Evolutionary conservation across 2,113 vertebrate genomes (phyloP).

Genomic region (Neodontobutis hainanensis): DNA sequence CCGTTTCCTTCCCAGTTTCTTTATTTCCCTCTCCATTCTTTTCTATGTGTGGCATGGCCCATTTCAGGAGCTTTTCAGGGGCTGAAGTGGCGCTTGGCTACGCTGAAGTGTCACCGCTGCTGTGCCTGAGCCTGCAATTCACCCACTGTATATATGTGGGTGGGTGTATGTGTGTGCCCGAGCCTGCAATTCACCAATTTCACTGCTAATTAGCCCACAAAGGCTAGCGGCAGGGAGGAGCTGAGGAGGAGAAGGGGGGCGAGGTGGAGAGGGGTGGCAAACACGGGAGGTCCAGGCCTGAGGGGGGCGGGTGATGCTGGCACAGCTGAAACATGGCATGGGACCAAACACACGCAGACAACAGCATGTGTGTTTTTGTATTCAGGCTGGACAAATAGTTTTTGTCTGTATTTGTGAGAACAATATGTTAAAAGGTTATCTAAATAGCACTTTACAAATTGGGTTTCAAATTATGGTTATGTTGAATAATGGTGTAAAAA

Average conservation of each 20-base stretch:
- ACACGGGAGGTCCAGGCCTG: conserved; percentile 67
- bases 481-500: no score
- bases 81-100: conserved; percentile 81
- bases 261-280: conserved; percentile 53
- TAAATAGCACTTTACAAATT: no score
- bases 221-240: conserved; percentile 73
- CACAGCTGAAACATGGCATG: conserved; percentile 78
- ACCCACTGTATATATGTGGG: conserved; percentile 53
- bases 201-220: conserved; percentile 84
- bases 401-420: conserved; percentile 2
- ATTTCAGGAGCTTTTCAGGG: conserved; percentile 77
- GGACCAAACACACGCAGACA: conserved; percentile 61
- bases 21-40: conserved; percentile 59
- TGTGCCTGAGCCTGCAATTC: conserved; percentile 80
- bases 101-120: conserved; percentile 80
- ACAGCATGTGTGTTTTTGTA: conserved; percentile 15
- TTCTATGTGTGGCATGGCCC: conserved; percentile 69
- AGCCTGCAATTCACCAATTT: conserved; percentile 86
- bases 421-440: no score
- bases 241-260: conserved; percentile 53
- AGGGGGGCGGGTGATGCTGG: conserved; percentile 54
- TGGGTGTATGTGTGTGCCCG: conserved; percentile 70
- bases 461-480: no score
- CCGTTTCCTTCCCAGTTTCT: conserved; percentile 47
- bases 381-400: neutral